Conservation (phyloP, 2,113 vertebrate genomes). For the Nicator chloris region DNA sequence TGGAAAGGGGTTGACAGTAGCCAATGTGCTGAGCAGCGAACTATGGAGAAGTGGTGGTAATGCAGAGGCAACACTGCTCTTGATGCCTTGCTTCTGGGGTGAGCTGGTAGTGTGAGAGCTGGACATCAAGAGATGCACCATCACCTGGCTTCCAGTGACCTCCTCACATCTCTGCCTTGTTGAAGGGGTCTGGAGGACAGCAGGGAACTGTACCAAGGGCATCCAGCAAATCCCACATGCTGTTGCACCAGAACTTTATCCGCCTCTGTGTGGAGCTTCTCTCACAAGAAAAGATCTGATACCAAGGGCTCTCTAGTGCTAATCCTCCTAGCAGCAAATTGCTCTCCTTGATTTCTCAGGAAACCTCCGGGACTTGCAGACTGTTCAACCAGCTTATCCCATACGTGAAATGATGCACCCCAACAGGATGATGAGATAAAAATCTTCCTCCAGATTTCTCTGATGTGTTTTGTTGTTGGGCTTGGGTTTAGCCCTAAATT, state of each 20-base stretch:
- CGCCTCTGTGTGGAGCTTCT: neutral
- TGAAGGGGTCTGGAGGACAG: neutral
- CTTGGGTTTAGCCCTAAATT: slow-evolving; percentile 24
- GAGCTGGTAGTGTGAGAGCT: neutral
- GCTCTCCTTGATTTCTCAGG: neutral
- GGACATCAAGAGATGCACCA: neutral
- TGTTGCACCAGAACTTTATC: neutral
- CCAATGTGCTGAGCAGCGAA: neutral
- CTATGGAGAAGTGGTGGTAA: neutral
- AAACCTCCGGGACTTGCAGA: neutral
- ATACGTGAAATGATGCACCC: neutral
- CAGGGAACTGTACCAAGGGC: neutral
- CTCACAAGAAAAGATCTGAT: neutral
- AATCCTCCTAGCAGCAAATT: neutral
- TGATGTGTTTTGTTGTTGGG: neutral
- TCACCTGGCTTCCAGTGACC: neutral
- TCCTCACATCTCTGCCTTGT: neutral
- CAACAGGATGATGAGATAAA: neutral
- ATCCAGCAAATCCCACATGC: neutral
- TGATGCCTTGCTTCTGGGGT: neutral
- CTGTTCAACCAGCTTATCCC: neutral
- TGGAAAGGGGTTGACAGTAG: neutral
- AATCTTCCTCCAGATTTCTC: neutral
- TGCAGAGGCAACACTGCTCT: neutral
- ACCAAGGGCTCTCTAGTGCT: neutral